Percentiles rank a stretch among this genome's conserved stretches.
These are phyloP conservation scores for Rhinichthys klamathensis DNA, from an alignment of 2,113 vertebrate species.

Conservation along the genomic window DNA sequence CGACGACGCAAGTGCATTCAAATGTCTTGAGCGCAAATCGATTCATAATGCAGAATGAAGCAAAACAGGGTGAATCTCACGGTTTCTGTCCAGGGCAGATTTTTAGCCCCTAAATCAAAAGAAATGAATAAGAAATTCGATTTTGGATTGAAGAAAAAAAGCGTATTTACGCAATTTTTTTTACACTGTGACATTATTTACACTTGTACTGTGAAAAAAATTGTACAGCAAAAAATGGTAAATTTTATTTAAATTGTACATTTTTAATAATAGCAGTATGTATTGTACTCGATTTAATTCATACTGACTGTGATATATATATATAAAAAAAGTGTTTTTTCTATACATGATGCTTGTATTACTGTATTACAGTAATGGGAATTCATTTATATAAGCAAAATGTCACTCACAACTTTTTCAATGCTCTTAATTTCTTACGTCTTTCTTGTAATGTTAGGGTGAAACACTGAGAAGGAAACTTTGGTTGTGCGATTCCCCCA, in stretches of 20 bases:
- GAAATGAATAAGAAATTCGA: neutral
- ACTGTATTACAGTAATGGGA: neutral
- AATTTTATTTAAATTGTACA: neutral
- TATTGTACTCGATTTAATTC: neutral
- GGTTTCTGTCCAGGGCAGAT: neutral
- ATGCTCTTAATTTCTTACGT: neutral
- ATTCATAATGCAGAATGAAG: constrained; percentile 17
- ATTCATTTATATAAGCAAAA: neutral
- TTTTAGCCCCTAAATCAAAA: neutral
- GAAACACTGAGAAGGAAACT: neutral
- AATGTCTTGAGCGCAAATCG: neutral
- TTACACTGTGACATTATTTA: too few species aligned
- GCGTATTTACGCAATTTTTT: neutral
- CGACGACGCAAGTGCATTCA: neutral
- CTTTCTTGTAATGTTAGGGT: neutral
- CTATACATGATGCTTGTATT: neutral
- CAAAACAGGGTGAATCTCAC: neutral
- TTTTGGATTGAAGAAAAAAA: neutral
- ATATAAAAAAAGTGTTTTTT: neutral
- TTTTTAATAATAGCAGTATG: neutral
- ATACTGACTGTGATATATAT: neutral
- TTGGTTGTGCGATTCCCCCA: neutral
- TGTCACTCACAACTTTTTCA: neutral
- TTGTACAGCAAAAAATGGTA: neutral
- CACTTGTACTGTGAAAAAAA: neutral